These are phyloP conservation scores for Chionoecetes opilio DNA, from an alignment of 1,140 invertebrate species.

Conservation along the genomic window DNA sequence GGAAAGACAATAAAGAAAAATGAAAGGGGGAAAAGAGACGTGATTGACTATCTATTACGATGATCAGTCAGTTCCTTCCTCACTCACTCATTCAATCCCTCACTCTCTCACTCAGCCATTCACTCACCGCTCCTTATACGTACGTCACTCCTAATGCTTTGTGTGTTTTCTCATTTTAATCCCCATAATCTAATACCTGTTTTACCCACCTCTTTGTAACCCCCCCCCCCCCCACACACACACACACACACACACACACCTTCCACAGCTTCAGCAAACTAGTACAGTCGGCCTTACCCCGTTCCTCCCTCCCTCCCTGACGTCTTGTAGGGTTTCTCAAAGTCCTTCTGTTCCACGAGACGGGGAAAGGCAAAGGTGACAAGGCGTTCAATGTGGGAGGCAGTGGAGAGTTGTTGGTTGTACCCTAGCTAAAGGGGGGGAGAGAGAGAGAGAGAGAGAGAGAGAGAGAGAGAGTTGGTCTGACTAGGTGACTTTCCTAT, in stretches of 20 bases:
- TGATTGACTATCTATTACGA: not conserved
- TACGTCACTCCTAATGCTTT: too few species aligned
- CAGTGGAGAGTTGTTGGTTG: not conserved
- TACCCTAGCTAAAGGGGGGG: not conserved
- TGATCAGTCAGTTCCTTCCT: not conserved
- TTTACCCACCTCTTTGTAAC: not conserved
- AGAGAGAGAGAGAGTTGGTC: not conserved
- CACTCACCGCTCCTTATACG: too few species aligned
- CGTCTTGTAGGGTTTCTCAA: constrained; percentile 30
- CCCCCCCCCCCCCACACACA: not conserved
- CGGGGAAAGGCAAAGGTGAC: not conserved
- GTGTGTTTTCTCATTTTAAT: too few species aligned
- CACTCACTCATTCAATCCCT: not conserved
- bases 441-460: constrained; percentile 67
- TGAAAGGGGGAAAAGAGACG: not conserved
- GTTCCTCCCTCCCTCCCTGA: not conserved
- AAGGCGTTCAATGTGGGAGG: not conserved
- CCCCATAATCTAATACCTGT: too few species aligned
- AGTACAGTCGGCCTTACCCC: not conserved
- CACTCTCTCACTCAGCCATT: not conserved
- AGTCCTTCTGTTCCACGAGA: not conserved
- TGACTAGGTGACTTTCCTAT: not conserved
- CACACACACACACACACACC: too few species aligned
- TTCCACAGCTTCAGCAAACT: not conserved
- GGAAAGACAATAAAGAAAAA: not conserved